These are phyloP conservation scores for Clarias magur DNA, from an alignment of 2,113 vertebrate species.

Conservation along the genomic window DNA sequence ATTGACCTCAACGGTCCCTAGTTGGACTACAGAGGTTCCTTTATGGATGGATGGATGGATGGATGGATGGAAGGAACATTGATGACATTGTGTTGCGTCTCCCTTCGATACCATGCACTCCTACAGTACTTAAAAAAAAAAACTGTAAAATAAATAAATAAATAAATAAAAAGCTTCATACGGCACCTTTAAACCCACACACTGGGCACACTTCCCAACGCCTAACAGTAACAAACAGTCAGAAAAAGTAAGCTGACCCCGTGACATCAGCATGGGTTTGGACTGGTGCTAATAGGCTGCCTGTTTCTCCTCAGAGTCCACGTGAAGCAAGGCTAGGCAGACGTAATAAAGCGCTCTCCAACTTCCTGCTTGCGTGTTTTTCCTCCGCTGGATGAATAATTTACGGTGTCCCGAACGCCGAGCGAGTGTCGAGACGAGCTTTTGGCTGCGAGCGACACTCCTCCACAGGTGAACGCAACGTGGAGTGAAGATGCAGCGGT, in stretches of 20 bases:
- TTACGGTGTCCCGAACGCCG: conserved; percentile 58
- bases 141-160: neutral
- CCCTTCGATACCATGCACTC: too few relatives aligned
- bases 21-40: too few relatives aligned
- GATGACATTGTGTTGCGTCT: neutral
- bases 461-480: conserved; percentile 55
- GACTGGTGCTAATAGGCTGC: conserved; percentile 66
- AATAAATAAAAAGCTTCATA: conserved; percentile 60
- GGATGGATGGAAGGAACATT: neutral
- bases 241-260: conserved; percentile 57
- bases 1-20: too few relatives aligned
- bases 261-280: conserved; percentile 60
- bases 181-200: conserved; percentile 56
- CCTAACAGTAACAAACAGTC: conserved; percentile 64
- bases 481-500: conserved; percentile 23
- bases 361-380: conserved; percentile 47
- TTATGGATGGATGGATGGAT: too few relatives aligned
- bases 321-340: conserved; percentile 49
- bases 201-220: conserved; percentile 54
- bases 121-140: neutral
- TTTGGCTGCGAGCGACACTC: conserved; percentile 50
- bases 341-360: conserved; percentile 60
- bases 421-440: conserved; percentile 36
- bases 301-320: conserved; percentile 61
- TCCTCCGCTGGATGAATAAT: conserved; percentile 56